Evolutionary conservation across 2,888 invertebrate species (phyloP).

Genomic region (Spodoptera exigua): DNA sequence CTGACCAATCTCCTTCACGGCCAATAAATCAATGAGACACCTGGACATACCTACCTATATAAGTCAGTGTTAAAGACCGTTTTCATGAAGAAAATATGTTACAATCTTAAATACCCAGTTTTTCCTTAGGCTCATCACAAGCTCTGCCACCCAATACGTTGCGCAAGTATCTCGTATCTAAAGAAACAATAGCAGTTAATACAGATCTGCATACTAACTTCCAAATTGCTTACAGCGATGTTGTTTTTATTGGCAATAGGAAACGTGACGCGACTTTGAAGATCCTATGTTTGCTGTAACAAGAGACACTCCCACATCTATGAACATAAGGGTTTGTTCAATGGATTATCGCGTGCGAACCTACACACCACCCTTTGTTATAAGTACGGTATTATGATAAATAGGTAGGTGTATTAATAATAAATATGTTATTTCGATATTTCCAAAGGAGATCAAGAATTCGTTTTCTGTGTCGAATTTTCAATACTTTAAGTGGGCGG

Average conservation of each 20-base stretch:
- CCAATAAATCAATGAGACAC: no score
- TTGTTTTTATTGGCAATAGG: slow-evolving; percentile 46
- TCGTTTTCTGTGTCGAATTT: no score
- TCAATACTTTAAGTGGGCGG: no score
- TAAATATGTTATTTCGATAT: no score
- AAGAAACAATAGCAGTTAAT: slow-evolving; percentile 42
- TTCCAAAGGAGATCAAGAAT: no score
- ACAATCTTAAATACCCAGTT: not conserved
- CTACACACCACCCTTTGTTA: no score
- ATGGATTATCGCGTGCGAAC: slow-evolving; percentile 4
- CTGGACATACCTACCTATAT: no score
- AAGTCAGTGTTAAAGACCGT: no score
- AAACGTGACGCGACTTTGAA: slow-evolving; percentile 40
- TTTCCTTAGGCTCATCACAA: not conserved
- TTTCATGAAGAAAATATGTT: not conserved
- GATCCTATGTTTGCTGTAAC: slow-evolving; percentile 11
- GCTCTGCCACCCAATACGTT: slow-evolving; percentile 1
- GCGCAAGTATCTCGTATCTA: slow-evolving; percentile 13
- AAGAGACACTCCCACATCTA: slow-evolving; percentile 11
- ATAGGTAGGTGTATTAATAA: no score
- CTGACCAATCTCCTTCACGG: no score
- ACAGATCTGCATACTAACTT: slow-evolving; percentile 39
- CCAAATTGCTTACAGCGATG: slow-evolving; percentile 40
- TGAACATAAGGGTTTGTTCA: not conserved
- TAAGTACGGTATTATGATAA: no score